Conservation (phyloP, 2,797 vertebrate species). For the Epinephelus awoara region DNA sequence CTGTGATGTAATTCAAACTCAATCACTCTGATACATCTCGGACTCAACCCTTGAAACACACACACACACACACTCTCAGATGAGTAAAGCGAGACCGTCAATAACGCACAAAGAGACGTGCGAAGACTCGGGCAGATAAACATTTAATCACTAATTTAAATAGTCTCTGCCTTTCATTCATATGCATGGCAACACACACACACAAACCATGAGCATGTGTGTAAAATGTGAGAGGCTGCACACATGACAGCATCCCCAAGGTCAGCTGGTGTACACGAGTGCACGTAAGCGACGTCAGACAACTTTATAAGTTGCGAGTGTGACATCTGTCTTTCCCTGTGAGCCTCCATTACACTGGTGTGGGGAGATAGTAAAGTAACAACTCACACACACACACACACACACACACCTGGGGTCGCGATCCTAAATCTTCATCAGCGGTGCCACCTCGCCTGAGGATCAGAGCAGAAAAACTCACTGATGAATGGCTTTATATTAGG, state of each 20-base stretch:
- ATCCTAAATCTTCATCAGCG: conserved; percentile 76
- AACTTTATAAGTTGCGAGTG: conserved; percentile 60
- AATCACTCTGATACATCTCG: conserved; percentile 55
- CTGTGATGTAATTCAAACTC: conserved; percentile 46
- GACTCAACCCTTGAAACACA: conserved; percentile 39
- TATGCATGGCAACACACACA: conserved; percentile 11
- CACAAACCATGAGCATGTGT: conserved; percentile 11
- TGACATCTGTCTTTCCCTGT: conserved; percentile 59
- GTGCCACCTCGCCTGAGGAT: conserved; percentile 53
- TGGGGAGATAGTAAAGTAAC: conserved; percentile 31
- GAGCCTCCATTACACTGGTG: conserved; percentile 37
- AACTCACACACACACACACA: conserved; percentile 26
- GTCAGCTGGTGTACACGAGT: conserved; percentile 27
- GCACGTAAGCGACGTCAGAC: conserved; percentile 43
- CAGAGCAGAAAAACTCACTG: conserved; percentile 62
- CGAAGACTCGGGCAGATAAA: conserved; percentile 14
- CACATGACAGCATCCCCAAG: conserved; percentile 57
- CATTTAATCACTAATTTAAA: conserved; percentile 31
- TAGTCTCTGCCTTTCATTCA: conserved; percentile 5
- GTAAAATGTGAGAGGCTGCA: background rate
- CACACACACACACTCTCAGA: conserved; percentile 3
- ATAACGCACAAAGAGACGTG: conserved; percentile 8
- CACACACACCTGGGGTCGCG: conserved; percentile 27
- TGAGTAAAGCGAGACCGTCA: conserved; percentile 7
- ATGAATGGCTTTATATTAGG: conserved; percentile 60